Evolutionary conservation across 2,113 vertebrate genomes (phyloP), one percentile per base, ranked within the genome.

Genomic region (Gila orcuttii): DNA sequence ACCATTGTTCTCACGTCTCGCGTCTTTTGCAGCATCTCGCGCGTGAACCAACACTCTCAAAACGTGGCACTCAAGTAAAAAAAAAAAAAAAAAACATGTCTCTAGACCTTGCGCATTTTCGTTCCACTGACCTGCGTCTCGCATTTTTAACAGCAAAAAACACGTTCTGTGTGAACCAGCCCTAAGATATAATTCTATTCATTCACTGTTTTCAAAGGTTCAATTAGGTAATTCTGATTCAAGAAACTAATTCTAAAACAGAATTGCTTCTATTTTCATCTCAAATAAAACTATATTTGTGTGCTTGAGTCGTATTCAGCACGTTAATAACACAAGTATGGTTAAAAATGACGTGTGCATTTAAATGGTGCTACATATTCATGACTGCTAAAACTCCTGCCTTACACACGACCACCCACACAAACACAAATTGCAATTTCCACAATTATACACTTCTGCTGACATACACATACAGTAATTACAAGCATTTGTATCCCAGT

Each of bases 381-480:
- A 69, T 50, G 42, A 52, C 25, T 68, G 25, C 79, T 23, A 21
- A 33, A 52, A n/a, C 64, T 82, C 31, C n/a, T 64, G 50, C 39
- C 12, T 77, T n/a, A 59, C 45, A 81, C 60, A 80, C 1, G 2
- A 64, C 11, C 78, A 66, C 36, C 59, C 62, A 68, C 79, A 68
- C 80, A 36, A 66, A 82, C 19, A 69, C 10, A 42, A 57, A 55
- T 33, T 68, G 11, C 19, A 42, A 52, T 82, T 82, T 36, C 45
- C 80, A 68, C 62, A 68, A 82, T 25, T 62, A 76, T 52, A 55
- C 59, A 23, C 33, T 17, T 17, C 23, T 66, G 31, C 75, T 45
- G 21, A 78, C 50, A 79, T 66, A 33, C 81, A 85, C 76, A 39
- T 21, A 36, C 25, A 66, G 57, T 82, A 77, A 87, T 87, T 78